Evolutionary conservation across 2,797 vertebrate species (phyloP), one percentile per base, ranked within the genome.

Genomic region (Smutsia gigantea): DNA sequence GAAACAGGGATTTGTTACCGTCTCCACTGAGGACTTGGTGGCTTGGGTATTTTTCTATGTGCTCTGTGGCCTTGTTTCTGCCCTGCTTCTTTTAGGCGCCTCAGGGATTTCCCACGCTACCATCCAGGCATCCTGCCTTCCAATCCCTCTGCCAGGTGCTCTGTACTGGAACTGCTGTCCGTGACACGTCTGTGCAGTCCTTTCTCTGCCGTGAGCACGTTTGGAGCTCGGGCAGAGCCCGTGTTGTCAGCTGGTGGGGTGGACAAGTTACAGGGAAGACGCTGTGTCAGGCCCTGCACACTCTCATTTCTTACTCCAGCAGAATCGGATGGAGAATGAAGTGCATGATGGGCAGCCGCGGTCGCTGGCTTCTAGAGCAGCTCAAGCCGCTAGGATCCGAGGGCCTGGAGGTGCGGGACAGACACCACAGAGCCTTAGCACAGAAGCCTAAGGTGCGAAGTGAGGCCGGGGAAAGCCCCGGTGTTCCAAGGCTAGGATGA

Each of bases 211-310:
- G 42, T 81, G 64, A 94, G 53, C 97, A 94, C 72, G 90, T 95
- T 53, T 63, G 57, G 89, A 84, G 69, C 79, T 97, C 90, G 81
- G 94, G 72, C 5, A 23, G 64, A 98, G 90, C 97, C 94, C 93
- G 78, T 94, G 88, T 97, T 97, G 98, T 96, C 97, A 97, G 96
- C 96, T 98, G 97, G 98, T 97, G 96, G 98, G 98, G 98, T 97
- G 98, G 97, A 97, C 96, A 98, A 97, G 97, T 98, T 97, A 93
- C 82, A 97, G 97, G 97, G 98, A 97, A 97, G 98, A 96, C 87
- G 95, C 90, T 92, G 84, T 89, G 90, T 94, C 94, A 97, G 69
- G 25, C 49, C 97, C 94, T 96, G 97, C 98, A 98, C 98, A 98
- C 98, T 93, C 98, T 98, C 98, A 98, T 98, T 98, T 97, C 97